Percentiles rank a stretch among this genome's conserved stretches.
Conservation (phyloP, 2,113 vertebrate species). For the Ammospiza caudacuta region DNA sequence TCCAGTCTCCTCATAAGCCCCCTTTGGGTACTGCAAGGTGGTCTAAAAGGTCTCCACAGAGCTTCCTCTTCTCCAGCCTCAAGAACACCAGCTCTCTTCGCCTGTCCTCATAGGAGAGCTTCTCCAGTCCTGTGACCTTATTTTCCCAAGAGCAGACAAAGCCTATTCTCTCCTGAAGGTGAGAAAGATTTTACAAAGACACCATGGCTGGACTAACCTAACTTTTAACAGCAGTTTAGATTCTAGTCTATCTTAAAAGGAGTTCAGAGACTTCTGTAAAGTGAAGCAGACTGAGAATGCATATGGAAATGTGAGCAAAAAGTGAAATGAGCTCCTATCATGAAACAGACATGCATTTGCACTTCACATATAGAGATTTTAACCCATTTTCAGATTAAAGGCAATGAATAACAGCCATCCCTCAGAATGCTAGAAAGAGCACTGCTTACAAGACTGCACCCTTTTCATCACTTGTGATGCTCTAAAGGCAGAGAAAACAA, state of each 20-base stretch:
- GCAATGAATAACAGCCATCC: background rate
- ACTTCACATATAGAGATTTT: background rate
- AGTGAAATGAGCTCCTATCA: background rate
- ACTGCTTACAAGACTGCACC: background rate
- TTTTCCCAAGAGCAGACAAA: background rate
- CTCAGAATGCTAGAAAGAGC: background rate
- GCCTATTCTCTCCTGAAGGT: background rate
- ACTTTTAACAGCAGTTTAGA: background rate
- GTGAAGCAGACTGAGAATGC: background rate
- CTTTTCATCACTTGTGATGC: background rate
- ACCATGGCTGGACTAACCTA: background rate
- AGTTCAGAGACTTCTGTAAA: background rate
- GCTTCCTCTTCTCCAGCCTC: background rate
- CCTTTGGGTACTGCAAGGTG: background rate
- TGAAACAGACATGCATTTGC: background rate
- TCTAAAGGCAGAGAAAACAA: background rate
- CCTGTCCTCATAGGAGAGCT: background rate
- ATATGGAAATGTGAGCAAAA: background rate
- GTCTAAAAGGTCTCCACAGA: background rate
- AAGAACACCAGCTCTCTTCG: background rate
- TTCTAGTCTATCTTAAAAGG: background rate
- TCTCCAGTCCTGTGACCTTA: background rate
- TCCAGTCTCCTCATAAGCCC: background rate
- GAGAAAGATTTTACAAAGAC: background rate
- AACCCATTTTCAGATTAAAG: slow-evolving; percentile 4